A percentile compares a stretch with the other conserved stretches of the same genome.
Conservation (phyloP, 2,888 invertebrate genomes). For the Arctia plantaginis region DNA sequence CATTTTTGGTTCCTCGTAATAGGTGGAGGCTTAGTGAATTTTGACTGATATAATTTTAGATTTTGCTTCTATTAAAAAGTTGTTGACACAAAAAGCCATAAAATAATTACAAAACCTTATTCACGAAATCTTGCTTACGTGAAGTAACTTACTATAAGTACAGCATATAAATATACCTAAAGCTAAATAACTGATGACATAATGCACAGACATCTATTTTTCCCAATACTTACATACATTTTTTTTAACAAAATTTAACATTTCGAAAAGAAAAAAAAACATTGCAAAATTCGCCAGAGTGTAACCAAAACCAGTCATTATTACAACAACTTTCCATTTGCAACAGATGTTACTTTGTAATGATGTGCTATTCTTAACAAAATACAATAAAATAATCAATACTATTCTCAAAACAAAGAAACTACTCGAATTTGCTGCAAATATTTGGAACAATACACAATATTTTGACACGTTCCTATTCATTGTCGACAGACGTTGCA, state of each 20-base stretch:
- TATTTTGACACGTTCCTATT: slow-evolving; percentile 24
- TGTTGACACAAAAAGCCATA: too few relatives aligned
- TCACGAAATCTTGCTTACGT: background rate
- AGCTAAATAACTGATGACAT: background rate
- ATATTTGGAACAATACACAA: slow-evolving; percentile 23
- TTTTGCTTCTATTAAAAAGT: too few relatives aligned
- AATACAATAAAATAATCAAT: slow-evolving; percentile 24
- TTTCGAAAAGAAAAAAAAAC: background rate
- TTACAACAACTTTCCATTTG: background rate
- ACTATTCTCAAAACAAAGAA: slow-evolving; percentile 38
- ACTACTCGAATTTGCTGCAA: slow-evolving; percentile 22
- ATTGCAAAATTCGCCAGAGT: background rate
- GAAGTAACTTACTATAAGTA: background rate
- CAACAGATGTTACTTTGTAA: slow-evolving; percentile 10
- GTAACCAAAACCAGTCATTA: background rate
- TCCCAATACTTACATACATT: too few relatives aligned
- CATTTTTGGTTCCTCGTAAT: background rate
- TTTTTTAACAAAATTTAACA: background rate
- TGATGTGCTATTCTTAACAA: slow-evolving; percentile 21
- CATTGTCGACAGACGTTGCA: slow-evolving; percentile 1
- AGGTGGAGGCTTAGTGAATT: too few relatives aligned
- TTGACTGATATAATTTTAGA: too few relatives aligned
- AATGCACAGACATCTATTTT: background rate
- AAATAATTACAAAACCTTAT: too few relatives aligned
- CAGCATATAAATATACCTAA: background rate